Conservation (phyloP, 1,140 invertebrate species). For the Marisa cornuarietis region DNA sequence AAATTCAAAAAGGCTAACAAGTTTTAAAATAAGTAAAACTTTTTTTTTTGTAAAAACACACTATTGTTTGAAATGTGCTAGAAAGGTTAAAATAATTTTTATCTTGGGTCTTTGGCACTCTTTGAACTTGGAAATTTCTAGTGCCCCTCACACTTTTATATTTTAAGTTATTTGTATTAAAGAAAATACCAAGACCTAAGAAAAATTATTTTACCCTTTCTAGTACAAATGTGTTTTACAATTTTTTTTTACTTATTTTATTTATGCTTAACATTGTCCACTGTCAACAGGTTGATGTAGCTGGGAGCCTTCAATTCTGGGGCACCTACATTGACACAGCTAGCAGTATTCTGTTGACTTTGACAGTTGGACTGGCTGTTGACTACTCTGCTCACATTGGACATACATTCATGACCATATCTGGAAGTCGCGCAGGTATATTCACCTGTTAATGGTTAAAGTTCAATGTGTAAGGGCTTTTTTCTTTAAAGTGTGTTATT, state of each 20-base stretch:
- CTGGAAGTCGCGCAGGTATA: slow-evolving; percentile 55
- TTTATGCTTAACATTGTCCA: neutral
- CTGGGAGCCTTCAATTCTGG: slow-evolving; percentile 85
- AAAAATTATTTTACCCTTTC: neutral
- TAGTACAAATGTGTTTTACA: neutral
- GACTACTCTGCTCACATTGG: slow-evolving; percentile 90
- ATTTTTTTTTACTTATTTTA: neutral
- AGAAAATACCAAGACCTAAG: neutral
- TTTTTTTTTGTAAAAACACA: no score
- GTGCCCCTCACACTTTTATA: no score
- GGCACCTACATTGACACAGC: slow-evolving; percentile 86
- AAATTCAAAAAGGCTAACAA: no score
- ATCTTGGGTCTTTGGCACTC: no score
- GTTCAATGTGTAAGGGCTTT: no score
- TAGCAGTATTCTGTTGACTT: slow-evolving; percentile 83
- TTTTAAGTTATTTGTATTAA: neutral
- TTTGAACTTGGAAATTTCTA: no score
- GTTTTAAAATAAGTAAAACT: no score
- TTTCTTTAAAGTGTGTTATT: no score
- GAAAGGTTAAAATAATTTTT: no score
- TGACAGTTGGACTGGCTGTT: slow-evolving; percentile 86
- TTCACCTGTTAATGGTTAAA: neutral
- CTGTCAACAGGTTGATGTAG: slow-evolving; percentile 72
- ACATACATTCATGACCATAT: slow-evolving; percentile 78
- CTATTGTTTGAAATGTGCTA: no score